Percentiles rank a stretch among this genome's conserved stretches.
These are phyloP conservation scores for Meloidogyne exigua DNA, from an alignment of 1,140 invertebrate genomes.

Conservation along the genomic window DNA sequence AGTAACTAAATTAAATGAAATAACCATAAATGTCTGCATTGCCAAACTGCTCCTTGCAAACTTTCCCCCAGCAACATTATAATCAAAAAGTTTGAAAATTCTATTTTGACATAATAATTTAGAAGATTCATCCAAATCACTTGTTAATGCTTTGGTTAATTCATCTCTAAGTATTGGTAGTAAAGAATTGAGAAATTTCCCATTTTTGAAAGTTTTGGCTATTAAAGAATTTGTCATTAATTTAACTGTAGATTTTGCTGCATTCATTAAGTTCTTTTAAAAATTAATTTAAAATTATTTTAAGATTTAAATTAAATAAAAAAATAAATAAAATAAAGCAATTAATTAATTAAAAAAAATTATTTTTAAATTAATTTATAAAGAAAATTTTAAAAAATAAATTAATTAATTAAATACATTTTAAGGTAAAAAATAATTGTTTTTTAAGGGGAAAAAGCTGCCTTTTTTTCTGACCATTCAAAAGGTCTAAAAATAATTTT, in stretches of 20 bases:
- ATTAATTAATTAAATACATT: no score
- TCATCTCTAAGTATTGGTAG: conserved; percentile 10
- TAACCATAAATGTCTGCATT: conserved; percentile 43
- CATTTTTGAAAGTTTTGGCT: neutral
- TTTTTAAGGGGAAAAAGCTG: no score
- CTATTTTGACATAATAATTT: neutral
- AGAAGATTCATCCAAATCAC: conserved; percentile 24
- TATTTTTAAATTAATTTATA: neutral
- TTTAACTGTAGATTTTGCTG: neutral
- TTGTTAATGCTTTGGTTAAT: conserved; percentile 18
- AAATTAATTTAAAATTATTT: no score
- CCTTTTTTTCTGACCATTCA: no score
- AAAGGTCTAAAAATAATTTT: no score
- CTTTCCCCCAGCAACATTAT: conserved; percentile 57
- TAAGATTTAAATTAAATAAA: no score
- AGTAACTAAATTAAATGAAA: no score
- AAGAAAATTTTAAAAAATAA: no score
- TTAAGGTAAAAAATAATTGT: no score
- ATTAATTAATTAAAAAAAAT: neutral
- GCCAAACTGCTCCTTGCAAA: conserved; percentile 48
- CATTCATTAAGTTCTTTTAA: neutral
- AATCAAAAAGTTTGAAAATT: conserved; percentile 46
- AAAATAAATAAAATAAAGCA: neutral
- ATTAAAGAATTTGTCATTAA: neutral
- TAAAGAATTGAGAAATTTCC: conserved; percentile 14